Conservation (phyloP, 2,113 vertebrate species). For the Jacana jacana region DNA sequence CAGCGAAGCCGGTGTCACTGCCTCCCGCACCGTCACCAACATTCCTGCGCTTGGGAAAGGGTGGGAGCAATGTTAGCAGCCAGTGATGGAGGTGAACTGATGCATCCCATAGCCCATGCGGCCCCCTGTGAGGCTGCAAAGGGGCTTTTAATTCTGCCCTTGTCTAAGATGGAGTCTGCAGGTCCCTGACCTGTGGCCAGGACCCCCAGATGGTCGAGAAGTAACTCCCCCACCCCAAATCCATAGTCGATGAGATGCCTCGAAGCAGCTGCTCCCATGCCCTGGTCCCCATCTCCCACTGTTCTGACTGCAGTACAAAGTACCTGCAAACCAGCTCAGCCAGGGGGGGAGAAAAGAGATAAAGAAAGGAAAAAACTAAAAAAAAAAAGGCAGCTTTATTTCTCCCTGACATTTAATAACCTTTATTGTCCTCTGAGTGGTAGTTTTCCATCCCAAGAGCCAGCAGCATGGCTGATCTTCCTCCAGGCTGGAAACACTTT, state of each 20-base stretch:
- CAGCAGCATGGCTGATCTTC: not conserved
- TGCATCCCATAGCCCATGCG: rapidly evolving
- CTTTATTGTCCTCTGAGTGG: not conserved
- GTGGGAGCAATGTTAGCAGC: rapidly evolving
- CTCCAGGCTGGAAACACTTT: not conserved
- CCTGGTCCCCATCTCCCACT: rapidly evolving
- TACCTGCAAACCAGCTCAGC: not conserved
- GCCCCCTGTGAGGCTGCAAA: rapidly evolving
- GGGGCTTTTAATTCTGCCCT: not conserved
- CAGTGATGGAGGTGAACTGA: rapidly evolving
- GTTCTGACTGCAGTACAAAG: not conserved
- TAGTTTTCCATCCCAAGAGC: not conserved
- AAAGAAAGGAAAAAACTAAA: rapidly evolving
- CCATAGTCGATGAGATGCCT: rapidly evolving
- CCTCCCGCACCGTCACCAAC: rapidly evolving
- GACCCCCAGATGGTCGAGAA: rapidly evolving
- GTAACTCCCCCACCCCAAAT: not conserved
- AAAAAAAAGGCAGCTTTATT: not conserved
- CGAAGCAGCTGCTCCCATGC: rapidly evolving
- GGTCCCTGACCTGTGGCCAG: rapidly evolving
- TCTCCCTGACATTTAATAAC: constrained; percentile 6
- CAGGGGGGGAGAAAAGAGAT: rapidly evolving
- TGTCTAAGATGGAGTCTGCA: rapidly evolving
- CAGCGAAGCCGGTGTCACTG: not conserved
- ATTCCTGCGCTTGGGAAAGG: rapidly evolving